Evolutionary conservation across 2,797 vertebrate species (phyloP), one percentile per base, ranked within the genome.

Genomic region (Chloroceryle amazona): DNA sequence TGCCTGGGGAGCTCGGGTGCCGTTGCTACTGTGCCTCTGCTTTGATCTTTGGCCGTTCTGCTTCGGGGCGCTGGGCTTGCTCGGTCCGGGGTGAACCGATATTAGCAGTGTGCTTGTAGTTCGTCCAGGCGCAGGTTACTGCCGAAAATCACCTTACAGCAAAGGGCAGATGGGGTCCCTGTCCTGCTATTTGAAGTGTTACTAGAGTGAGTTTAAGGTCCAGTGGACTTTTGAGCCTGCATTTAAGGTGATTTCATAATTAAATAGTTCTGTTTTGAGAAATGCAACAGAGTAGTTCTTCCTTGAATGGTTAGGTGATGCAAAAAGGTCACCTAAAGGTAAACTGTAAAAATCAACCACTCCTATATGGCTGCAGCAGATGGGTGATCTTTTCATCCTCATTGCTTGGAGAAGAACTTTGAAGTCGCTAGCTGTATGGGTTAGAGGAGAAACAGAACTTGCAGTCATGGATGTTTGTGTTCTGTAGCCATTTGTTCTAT

Each of bases 71-170:
- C 15, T 13, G 37, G 29, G 26, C n/a, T 46, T 13, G 37, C 31
- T n/a, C 19, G 57, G 26, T 10, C 9, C 2, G 8, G 44, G 12
- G 6, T 10, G 28, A 42, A 2, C 4, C 8, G 1, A 2, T 6
- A 16, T 7, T 29, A 31, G 4, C 3, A 0, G 3, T 7, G 33
- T 37, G 37, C 1, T 2, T 0, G 1, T 14, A 2, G 14, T 3
- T 21, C 0, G 2, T 8, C 13, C 20, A 7, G 28, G 1, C 10
- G 49, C 22, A 16, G 22, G 4, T 13, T 57, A 39, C 18, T 73
- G 25, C 41, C 19, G 61, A 3, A 11, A 62, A 39, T 13, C 11
- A 0, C 7, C 5, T 62, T 49, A 13, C 37, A 33, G 8, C 0
- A 0, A 35, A 52, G 25, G 60, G n/a, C 6, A 16, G 26, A 4